A percentile compares a stretch with the other conserved stretches of the same genome.
Evolutionary conservation across 1,140 invertebrate genomes (phyloP).

Genomic region (Piezodorus guildinii): DNA sequence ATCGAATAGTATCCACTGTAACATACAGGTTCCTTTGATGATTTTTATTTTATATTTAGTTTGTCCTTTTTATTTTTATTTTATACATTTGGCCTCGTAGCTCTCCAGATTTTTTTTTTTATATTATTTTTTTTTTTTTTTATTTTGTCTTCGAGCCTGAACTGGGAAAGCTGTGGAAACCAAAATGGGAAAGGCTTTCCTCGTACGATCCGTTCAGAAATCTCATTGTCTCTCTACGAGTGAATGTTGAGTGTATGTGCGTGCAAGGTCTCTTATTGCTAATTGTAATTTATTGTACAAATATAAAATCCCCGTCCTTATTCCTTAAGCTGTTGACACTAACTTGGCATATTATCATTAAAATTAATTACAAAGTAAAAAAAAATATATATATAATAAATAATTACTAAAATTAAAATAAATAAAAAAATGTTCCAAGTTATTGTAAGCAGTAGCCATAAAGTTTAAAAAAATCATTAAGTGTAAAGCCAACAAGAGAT

Average conservation of each 20-base stretch:
- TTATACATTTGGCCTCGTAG: constrained; percentile 11
- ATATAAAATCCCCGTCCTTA: constrained; percentile 10
- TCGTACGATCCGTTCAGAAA: neutral
- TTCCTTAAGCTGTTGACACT: neutral
- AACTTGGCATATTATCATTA: neutral
- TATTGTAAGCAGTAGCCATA: neutral
- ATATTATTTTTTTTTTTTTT: too few relatives aligned
- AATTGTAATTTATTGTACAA: constrained; percentile 6
- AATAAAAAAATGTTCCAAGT: neutral
- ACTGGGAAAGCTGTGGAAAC: constrained; percentile 22
- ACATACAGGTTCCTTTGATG: too few relatives aligned
- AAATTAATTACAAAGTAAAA: too few relatives aligned
- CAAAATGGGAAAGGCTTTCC: constrained; percentile 15
- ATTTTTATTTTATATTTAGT: too few relatives aligned
- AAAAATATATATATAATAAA: too few relatives aligned
- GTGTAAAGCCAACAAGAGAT: neutral
- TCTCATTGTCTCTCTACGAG: neutral
- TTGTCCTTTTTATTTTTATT: neutral
- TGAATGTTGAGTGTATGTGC: neutral
- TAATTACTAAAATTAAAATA: too few relatives aligned
- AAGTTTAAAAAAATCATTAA: neutral
- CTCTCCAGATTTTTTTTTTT: neutral
- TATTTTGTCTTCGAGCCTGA: constrained; percentile 15
- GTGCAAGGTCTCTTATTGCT: neutral
- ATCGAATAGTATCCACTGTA: too few relatives aligned